phyloP scores from a whole-genome alignment of 2,888 invertebrate genomes.

The Polydrusus tereticollis region DNA sequence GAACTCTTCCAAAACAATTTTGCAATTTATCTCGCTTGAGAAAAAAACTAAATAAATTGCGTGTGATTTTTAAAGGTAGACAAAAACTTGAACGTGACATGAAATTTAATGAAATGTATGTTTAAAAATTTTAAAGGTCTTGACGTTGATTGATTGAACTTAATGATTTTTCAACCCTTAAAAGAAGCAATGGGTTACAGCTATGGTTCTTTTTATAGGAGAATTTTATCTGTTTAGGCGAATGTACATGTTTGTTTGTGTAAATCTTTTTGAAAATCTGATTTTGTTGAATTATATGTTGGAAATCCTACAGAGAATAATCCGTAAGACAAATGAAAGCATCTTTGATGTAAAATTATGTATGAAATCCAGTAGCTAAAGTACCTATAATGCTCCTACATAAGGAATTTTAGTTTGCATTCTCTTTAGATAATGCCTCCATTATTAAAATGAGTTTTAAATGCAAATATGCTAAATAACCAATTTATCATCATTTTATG shows the following conservation, averaged over 20 bases:
- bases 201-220: too few species aligned
- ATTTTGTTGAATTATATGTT: too few species aligned
- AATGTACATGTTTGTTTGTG: too few species aligned
- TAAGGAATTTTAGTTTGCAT: constrained; percentile 32
- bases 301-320: not conserved
- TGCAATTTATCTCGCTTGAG: constrained; percentile 33
- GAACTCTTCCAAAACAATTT: constrained; percentile 26
- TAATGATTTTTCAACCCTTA: constrained; percentile 53
- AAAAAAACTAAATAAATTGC: constrained; percentile 46
- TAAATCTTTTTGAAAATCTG: too few species aligned
- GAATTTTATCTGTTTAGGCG: not conserved
- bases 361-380: constrained; percentile 32
- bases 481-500: constrained; percentile 48
- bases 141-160: constrained; percentile 61
- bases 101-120: constrained; percentile 57
- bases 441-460: constrained; percentile 47
- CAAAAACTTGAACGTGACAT: constrained; percentile 43
- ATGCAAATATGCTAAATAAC: constrained; percentile 44
- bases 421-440: constrained; percentile 43
- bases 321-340: constrained; percentile 12
- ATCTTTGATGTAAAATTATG: constrained; percentile 27
- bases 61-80: constrained; percentile 36
- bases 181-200: too few species aligned
- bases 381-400: constrained; percentile 31
- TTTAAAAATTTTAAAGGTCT: constrained; percentile 55